Conservation (phyloP, 2,888 invertebrate species). For the Mimumesa dahlbomi region DNA sequence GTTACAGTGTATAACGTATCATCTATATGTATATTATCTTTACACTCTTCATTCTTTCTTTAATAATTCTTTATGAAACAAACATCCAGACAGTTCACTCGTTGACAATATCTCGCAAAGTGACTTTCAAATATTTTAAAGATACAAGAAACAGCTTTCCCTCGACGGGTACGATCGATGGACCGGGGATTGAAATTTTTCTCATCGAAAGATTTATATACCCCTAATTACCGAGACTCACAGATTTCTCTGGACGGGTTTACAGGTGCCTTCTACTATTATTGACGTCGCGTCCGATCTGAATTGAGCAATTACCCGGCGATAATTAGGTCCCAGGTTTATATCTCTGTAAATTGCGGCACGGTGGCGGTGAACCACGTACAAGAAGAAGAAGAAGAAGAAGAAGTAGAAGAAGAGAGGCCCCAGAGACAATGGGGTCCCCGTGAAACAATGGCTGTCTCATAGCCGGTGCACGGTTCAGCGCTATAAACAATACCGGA, state of each 20-base stretch:
- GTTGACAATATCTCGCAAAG: too few relatives aligned
- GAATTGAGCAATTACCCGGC: constrained; percentile 72
- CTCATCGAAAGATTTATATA: neutral
- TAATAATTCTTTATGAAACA: too few relatives aligned
- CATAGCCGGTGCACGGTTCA: constrained; percentile 70
- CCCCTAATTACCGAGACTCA: constrained; percentile 10
- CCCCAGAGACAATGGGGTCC: constrained; percentile 70
- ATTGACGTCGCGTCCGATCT: constrained; percentile 31
- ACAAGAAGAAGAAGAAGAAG: too few relatives aligned
- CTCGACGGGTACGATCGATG: too few relatives aligned
- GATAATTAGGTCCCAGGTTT: constrained; percentile 70
- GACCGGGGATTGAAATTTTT: too few relatives aligned
- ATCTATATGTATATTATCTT: too few relatives aligned
- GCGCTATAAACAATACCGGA: constrained; percentile 74
- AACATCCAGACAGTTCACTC: too few relatives aligned
- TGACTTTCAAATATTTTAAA: too few relatives aligned
- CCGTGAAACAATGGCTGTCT: constrained; percentile 68
- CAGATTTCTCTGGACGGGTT: constrained; percentile 17
- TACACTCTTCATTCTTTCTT: too few relatives aligned
- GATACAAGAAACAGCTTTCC: too few relatives aligned
- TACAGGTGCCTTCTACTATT: constrained; percentile 30
- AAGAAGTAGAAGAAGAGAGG: constrained; percentile 17
- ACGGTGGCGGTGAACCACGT: constrained; percentile 55
- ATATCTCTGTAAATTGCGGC: constrained; percentile 69
- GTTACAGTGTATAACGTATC: too few relatives aligned